Percentiles rank a stretch among this genome's conserved stretches.
These are phyloP conservation scores for Mormyrus lacerda DNA, from an alignment of 2,113 vertebrate genomes.

Conservation along the genomic window DNA sequence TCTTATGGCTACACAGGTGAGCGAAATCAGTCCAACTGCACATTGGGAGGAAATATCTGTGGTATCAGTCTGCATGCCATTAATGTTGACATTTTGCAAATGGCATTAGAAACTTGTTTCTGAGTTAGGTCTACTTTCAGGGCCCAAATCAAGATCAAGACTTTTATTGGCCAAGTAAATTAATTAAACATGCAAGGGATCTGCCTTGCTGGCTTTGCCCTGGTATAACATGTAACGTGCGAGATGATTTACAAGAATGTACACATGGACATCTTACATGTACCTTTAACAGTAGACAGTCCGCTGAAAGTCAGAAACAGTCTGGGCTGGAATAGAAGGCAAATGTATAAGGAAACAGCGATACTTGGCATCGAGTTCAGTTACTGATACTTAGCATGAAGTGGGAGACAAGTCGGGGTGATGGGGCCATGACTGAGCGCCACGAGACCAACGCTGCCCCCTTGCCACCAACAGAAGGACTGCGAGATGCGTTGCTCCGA, in stretches of 20 bases:
- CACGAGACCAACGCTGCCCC: background rate
- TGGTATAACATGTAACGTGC: background rate
- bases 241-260: background rate
- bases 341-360: background rate
- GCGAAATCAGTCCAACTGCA: background rate
- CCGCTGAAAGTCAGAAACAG: background rate
- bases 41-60: background rate
- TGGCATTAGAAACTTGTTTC: background rate
- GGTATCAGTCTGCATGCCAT: background rate
- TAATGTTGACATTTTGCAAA: background rate
- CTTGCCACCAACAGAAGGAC: slow-evolving; percentile 68
- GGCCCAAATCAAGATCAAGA: background rate
- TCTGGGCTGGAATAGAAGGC: background rate
- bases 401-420: background rate
- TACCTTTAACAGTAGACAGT: background rate
- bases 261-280: background rate
- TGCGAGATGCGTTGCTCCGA: slow-evolving; percentile 82
- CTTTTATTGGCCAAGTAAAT: background rate
- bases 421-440: background rate
- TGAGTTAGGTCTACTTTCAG: background rate
- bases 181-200: background rate
- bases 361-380: background rate
- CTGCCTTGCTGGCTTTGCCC: background rate
- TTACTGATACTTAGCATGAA: background rate
- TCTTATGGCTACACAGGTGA: background rate